Evolutionary conservation across 2,888 invertebrate species (phyloP).

Genomic region (Oeneis ivallda): DNA sequence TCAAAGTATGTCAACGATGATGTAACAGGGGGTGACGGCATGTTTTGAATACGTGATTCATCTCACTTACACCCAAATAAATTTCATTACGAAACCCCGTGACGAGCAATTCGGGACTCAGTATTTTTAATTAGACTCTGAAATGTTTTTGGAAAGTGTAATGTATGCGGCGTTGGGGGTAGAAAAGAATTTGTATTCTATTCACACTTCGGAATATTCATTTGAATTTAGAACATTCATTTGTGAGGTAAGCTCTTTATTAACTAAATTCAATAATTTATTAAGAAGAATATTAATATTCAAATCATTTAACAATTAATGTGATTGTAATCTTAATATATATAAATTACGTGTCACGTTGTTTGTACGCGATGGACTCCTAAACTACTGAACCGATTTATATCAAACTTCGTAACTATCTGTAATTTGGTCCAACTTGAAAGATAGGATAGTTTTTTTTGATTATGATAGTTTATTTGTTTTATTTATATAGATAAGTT

Average conservation of each 20-base stretch:
- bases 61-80: slow-evolving; percentile 38
- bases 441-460: too few species aligned
- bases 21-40: slow-evolving; percentile 33
- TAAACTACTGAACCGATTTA: too few species aligned
- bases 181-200: neutral
- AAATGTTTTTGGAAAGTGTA: slow-evolving; percentile 16
- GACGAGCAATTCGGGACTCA: slow-evolving; percentile 29
- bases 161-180: slow-evolving; percentile 6
- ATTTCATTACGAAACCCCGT: slow-evolving; percentile 36
- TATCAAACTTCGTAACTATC: too few species aligned
- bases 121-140: slow-evolving; percentile 24
- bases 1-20: slow-evolving; percentile 35
- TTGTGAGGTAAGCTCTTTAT: neutral
- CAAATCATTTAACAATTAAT: too few species aligned
- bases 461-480: too few species aligned
- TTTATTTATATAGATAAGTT: too few species aligned
- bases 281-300: too few species aligned
- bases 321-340: too few species aligned
- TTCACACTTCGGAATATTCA: neutral
- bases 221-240: neutral
- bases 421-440: too few species aligned
- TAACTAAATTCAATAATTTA: too few species aligned
- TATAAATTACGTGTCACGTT: too few species aligned
- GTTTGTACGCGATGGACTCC: too few species aligned
- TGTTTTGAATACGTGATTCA: slow-evolving; percentile 40